Evolutionary conservation across 2,888 invertebrate genomes (phyloP).

Genomic region (Germaria angustata): DNA sequence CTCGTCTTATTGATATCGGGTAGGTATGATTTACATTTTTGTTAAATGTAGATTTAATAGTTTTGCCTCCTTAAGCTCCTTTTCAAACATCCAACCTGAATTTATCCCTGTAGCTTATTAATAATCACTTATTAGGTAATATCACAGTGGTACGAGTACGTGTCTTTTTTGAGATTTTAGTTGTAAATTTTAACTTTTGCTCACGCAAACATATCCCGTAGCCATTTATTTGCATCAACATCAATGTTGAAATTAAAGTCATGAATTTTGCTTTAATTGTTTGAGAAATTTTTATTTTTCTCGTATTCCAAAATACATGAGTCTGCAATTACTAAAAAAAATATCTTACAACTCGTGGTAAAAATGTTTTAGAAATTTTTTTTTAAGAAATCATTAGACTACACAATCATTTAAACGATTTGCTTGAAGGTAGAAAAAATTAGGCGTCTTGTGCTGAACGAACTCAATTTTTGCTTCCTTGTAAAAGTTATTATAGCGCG

Average conservation of each 20-base stretch:
- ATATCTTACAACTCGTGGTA: too few relatives aligned
- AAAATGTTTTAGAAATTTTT: too few relatives aligned
- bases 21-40: conserved; percentile 75
- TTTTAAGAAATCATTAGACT: too few relatives aligned
- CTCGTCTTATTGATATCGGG: conserved; percentile 84
- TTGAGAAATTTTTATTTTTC: too few relatives aligned
- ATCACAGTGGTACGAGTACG: conserved; percentile 52
- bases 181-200: not conserved
- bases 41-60: conserved; percentile 5
- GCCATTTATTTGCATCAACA: not conserved
- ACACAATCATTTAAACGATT: too few relatives aligned
- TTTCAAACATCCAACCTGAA: not conserved
- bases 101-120: conserved; percentile 4
- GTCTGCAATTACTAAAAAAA: too few relatives aligned
- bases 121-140: conserved; percentile 4
- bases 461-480: too few relatives aligned
- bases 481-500: too few relatives aligned
- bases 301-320: too few relatives aligned
- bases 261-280: too few relatives aligned
- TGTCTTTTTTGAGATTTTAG: not conserved
- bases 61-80: not conserved
- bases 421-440: too few relatives aligned
- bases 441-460: too few relatives aligned
- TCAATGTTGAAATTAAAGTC: not conserved
- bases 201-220: not conserved